A percentile compares a stretch with the other conserved stretches of the same genome.
These are phyloP conservation scores for Molorchus minor DNA, from an alignment of 2,888 invertebrate genomes.

Conservation along the genomic window DNA sequence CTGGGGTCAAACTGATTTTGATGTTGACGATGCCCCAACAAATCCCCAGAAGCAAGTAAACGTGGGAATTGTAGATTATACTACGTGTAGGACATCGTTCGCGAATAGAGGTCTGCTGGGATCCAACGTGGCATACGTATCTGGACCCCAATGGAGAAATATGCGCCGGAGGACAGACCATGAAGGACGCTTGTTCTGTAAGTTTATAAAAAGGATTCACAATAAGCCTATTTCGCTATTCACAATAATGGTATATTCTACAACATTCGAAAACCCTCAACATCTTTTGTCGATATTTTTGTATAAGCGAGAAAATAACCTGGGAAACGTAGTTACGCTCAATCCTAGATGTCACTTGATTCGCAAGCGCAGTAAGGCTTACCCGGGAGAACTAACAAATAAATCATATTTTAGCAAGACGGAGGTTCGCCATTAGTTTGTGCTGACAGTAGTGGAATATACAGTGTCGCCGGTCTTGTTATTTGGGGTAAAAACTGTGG, in stretches of 20 bases:
- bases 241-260: no score
- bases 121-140: slow-evolving; percentile 52
- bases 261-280: no score
- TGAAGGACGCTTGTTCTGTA: slow-evolving; percentile 57
- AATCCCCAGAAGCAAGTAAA: slow-evolving; percentile 79
- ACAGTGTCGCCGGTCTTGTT: slow-evolving; percentile 74
- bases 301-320: no score
- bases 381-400: no score
- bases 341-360: no score
- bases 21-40: slow-evolving; percentile 58
- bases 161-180: slow-evolving; percentile 57
- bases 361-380: no score
- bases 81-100: slow-evolving; percentile 58
- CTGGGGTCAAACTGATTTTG: slow-evolving; percentile 86
- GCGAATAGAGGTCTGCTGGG: slow-evolving; percentile 47
- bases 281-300: no score
- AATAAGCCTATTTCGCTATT: no score
- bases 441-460: slow-evolving; percentile 57
- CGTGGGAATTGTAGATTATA: slow-evolving; percentile 74
- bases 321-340: no score
- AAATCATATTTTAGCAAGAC: slow-evolving; percentile 69
- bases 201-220: slow-evolving; percentile 34
- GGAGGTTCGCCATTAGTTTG: slow-evolving; percentile 79
- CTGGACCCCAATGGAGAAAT: slow-evolving; percentile 55
- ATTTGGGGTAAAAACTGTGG: slow-evolving; percentile 82